Base-by-base conservation (phyloP, 2,797 vertebrate genomes). In the Myioborus melanocephalus region DNA sequence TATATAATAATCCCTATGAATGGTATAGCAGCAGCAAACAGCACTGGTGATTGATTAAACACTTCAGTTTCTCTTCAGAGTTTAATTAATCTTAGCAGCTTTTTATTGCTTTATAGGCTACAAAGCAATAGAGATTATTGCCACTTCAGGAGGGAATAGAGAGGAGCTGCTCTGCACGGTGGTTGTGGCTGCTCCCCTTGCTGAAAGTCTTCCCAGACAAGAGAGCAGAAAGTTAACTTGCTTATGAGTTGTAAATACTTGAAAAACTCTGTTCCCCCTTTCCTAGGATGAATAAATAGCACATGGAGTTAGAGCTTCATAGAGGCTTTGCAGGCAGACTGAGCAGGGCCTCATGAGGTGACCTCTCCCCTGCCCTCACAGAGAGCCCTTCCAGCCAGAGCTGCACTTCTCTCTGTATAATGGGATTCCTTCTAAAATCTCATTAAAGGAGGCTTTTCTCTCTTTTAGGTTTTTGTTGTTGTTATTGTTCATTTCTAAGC, bases 1-100 rank as follows among this genome's bases (percentile, higher is more conserved):
- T 46, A 2, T 81, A 44, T 78, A 81, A 81, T 81, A 78, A 90
- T 86, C 65, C 68, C 66, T 59, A 10, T 78, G 84, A 77, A 75
- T 83, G 61, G 26, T 44, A 50, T 14, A 71, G 50, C 46, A 41
- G 61, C 79, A 86, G 68, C 72, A 89, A 87, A 47, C 46, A 84
- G 59, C 71, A 16, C 34, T 79, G 80, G 66, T 91, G 96, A 95
- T 89, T 93, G 90, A 96, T 96, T 91, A 95, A 95, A 73, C 47
- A 28, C 59, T 95, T 95, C 73, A 69, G 39, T 72, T 44, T 94
- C 70, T 66, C 53, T 92, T 92, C 77, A 89, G 83, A 69, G 59
- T 82, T 96, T 95, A 95, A 94, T 95, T 94, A 95, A 95, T 95
- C 81, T 82, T 66, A 90, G 90, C 86, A 93, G 80, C 44, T 92